phyloP scores from a whole-genome alignment of 1,140 invertebrate genomes.

The Cydia strobilella region DNA sequence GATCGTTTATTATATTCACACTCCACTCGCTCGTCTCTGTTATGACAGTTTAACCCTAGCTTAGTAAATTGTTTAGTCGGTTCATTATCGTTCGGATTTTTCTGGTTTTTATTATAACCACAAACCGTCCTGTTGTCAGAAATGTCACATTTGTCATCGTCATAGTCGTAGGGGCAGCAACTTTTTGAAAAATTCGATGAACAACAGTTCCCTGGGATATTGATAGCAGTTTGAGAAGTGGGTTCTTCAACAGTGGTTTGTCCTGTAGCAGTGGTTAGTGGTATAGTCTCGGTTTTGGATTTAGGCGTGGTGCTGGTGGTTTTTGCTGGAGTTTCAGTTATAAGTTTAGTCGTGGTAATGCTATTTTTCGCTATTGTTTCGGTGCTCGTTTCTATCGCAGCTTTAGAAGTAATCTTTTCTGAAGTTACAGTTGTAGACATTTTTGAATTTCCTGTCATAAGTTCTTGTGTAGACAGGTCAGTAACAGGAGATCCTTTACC shows the following conservation, averaged over 20 bases:
- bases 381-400: not conserved
- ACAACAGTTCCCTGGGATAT: not conserved
- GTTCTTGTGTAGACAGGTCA: not conserved
- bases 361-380: not conserved
- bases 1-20: not conserved
- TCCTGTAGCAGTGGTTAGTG: not conserved
- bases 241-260: not conserved
- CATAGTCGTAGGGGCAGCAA: conserved; percentile 5
- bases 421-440: not conserved
- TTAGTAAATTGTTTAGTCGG: not conserved
- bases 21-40: not conserved
- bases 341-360: not conserved
- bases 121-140: not conserved
- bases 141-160: not conserved
- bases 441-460: not conserved
- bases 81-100: not conserved
- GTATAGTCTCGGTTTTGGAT: not conserved
- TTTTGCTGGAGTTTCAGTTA: not conserved
- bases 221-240: not conserved
- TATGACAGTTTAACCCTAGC: not conserved
- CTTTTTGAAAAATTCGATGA: not conserved
- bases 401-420: not conserved
- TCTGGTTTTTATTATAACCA: not conserved
- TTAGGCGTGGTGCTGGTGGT: not conserved
- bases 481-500: not conserved